Percentiles rank a stretch among this genome's conserved stretches.
Evolutionary conservation across 2,888 invertebrate genomes (phyloP).

Genomic region (Tortrix viridana): DNA sequence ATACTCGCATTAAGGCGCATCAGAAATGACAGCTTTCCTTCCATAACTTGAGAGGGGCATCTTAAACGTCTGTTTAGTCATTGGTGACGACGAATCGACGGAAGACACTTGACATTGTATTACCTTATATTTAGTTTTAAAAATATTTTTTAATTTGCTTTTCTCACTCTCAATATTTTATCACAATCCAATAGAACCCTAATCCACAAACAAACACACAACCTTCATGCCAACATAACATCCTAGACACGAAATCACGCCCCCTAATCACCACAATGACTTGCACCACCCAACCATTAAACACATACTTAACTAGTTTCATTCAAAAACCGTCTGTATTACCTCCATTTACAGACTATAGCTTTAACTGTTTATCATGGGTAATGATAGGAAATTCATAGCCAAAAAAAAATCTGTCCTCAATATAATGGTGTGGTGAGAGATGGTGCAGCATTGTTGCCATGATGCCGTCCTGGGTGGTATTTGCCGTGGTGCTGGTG

Average conservation of each 20-base stretch:
- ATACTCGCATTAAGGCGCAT: too few species aligned
- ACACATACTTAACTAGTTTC: slow-evolving; percentile 15
- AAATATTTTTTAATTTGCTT: too few species aligned
- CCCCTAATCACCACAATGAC: slow-evolving; percentile 17
- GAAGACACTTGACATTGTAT: too few species aligned
- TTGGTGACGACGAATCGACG: too few species aligned
- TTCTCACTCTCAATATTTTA: background rate
- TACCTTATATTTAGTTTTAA: too few species aligned
- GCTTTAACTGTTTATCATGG: slow-evolving; percentile 11
- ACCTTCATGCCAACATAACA: slow-evolving; percentile 22
- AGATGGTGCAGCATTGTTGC: slow-evolving; percentile 1
- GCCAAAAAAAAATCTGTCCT: slow-evolving; percentile 35
- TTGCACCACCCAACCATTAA: slow-evolving; percentile 16
- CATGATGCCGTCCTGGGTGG: slow-evolving; percentile 43
- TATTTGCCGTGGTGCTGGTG: slow-evolving; percentile 46
- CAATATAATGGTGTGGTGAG: slow-evolving; percentile 48
- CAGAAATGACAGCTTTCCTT: too few species aligned
- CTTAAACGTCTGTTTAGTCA: too few species aligned
- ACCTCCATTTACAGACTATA: background rate
- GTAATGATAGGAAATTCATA: slow-evolving; percentile 33
- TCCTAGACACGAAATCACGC: slow-evolving; percentile 6
- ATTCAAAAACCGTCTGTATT: slow-evolving; percentile 6
- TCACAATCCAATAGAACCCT: background rate
- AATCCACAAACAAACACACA: background rate
- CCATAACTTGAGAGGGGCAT: too few species aligned